phyloP scores from a whole-genome alignment of 2,113 vertebrate genomes.

The Nycticebus coucang region DNA sequence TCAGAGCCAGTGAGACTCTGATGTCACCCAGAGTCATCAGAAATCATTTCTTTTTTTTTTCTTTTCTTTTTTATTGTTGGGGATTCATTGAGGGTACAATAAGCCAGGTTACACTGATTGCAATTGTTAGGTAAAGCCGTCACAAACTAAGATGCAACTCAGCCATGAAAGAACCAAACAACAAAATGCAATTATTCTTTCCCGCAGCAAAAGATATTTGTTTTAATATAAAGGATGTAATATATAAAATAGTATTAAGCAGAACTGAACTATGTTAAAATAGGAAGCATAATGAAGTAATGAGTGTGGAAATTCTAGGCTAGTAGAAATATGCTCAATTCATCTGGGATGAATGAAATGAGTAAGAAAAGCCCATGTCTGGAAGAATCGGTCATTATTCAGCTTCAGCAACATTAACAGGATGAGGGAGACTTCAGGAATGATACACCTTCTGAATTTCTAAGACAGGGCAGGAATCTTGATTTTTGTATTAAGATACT shows the following conservation, averaged over 20 bases:
- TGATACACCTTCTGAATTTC: background rate
- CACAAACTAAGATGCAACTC: background rate
- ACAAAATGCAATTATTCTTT: constrained; percentile 10
- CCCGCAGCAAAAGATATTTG: background rate
- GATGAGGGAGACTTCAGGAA: background rate
- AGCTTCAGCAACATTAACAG: background rate
- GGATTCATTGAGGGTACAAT: no score
- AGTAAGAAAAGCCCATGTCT: background rate
- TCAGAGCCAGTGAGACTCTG: background rate
- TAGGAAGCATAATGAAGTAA: background rate
- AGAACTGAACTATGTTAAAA: background rate
- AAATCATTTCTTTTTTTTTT: constrained; percentile 49
- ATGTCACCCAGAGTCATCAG: background rate
- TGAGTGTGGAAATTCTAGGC: background rate
- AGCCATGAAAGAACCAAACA: background rate
- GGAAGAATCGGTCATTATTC: background rate
- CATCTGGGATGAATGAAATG: background rate
- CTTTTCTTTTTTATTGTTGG: no score
- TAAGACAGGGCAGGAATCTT: background rate
- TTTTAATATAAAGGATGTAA: background rate
- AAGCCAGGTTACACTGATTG: no score
- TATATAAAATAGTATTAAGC: background rate
- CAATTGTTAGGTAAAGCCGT: no score
- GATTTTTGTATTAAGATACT: background rate
- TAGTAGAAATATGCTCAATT: background rate